Percentiles rank a stretch among this genome's conserved stretches.
phyloP scores from a whole-genome alignment of 2,797 vertebrate genomes.

The Chelon auratus region DNA sequence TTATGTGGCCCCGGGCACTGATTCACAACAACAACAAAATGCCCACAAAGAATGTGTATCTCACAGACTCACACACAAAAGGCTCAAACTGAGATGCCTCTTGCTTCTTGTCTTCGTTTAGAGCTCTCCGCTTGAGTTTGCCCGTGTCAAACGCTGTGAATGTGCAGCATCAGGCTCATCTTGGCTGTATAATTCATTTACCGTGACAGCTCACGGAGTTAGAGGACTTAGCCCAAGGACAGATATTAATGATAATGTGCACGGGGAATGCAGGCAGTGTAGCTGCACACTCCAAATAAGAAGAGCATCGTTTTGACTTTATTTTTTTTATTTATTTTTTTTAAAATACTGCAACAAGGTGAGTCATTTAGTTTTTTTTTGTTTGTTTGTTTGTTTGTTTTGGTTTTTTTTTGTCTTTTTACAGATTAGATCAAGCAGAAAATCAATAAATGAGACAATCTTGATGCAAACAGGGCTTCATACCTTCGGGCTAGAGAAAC shows the following conservation, averaged over 20 bases:
- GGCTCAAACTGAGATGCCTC: constrained; percentile 3
- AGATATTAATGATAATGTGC: constrained; percentile 40
- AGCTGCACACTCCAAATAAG: constrained; percentile 8
- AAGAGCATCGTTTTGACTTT: constrained; percentile 12
- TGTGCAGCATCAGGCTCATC: constrained; percentile 27
- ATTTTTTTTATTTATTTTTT: neutral
- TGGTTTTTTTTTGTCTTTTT: neutral
- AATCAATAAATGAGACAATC: constrained; percentile 47
- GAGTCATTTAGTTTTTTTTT: constrained; percentile 31
- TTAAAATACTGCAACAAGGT: constrained; percentile 17
- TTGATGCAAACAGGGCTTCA: constrained; percentile 42
- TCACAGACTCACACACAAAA: neutral
- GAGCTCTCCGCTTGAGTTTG: constrained; percentile 17
- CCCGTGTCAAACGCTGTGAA: constrained; percentile 16
- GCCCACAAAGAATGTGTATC: constrained; percentile 13
- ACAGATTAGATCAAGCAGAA: constrained; percentile 22
- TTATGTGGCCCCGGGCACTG: constrained; percentile 15
- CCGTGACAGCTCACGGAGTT: constrained; percentile 23
- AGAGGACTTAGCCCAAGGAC: constrained; percentile 36
- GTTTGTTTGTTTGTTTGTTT: neutral
- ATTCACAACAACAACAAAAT: constrained; percentile 16
- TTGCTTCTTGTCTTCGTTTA: constrained; percentile 2
- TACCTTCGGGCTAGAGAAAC: constrained; percentile 15
- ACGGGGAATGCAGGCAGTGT: constrained; percentile 16
- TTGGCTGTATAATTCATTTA: constrained; percentile 18